Base-by-base conservation (phyloP, 2,797 vertebrate species). In the Poecilia wingei region DNA sequence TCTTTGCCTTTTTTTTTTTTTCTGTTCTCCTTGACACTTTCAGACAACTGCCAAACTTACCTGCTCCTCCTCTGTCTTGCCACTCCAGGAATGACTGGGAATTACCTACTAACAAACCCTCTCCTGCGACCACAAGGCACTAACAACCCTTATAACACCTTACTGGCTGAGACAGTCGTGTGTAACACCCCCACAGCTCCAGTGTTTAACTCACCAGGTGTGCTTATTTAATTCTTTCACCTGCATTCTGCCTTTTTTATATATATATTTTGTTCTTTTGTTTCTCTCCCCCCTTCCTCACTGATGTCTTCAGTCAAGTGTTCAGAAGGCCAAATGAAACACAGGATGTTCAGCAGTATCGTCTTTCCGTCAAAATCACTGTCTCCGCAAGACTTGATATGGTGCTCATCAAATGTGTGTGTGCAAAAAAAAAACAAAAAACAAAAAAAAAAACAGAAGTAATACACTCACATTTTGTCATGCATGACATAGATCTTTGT, bases 61-160 rank as follows among this genome's bases (percentile, higher is more conserved):
- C 77, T 91, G 74, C 86, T 90, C 81, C 81, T 92, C 86, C 89
- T 92, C 84, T 97, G 91, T 97, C 95, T 97, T 93, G 95, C 97
- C 96, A 93, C 97, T 98, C 96, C 96, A 99, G 98, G 98, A 97
- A 99, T 99, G 98, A 99, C 98, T 96, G 97, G 98, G 96, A 99
- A 99, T 97, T 99, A 99, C 96, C 98, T 99, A 98, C 98, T 99
- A 98, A 99, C 98, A 98, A 99, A 99, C 93, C 98, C 98, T 97
- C 98, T 99, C 95, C 98, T 99, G 94, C 98, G 98, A 97, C 98
- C 98, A 94, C 98, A 99, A 96, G 98, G 98, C 98, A 98, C 98
- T 99, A 99, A 99, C 98, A 99, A 99, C 96, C 98, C 98, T 91
- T 99, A 99, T 98, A 99, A 99, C 97, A 99, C 98, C 96, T 97